Evolutionary conservation across 2,888 invertebrate genomes (phyloP), one percentile per base, ranked within the genome.

Genomic region (Eristalis arbustorum): DNA sequence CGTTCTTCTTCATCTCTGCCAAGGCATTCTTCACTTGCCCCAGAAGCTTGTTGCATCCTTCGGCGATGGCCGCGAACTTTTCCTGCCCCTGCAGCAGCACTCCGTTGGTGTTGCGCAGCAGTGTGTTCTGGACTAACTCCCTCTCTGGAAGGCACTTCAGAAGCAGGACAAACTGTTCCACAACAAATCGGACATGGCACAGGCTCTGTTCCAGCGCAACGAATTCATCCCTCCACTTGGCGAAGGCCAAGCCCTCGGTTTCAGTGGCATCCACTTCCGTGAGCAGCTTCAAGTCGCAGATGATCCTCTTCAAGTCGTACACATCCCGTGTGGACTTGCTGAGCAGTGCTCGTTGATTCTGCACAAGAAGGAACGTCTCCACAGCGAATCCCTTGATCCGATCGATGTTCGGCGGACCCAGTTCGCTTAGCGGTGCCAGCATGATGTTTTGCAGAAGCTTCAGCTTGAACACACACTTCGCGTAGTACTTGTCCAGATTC

Each of bases 361-460:
- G 95, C 0, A 95, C 95, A 64, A 96, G 90, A 85, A 95, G 93
- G 94, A 97, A 94, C 59, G 98, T 93, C 90, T 98, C 96, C 22
- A 95, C 95, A 0, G 97, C 94, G 91, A 96, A 98, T 64, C 99
- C 99, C 91, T 95, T 96, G 90, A 98, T 96, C 69, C 98, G 94
- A 89, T 98, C 98, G 68, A 97, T 95, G 89, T 97, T 97, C 67
- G 95, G 95, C 1, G 95, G 93, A 0, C 97, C 97, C 64, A 98
- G 92, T 89, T 98, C 98, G 89, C 95, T 94, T 31, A 96, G 95
- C 0, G 97, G 96, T 0, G 95, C 94, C 57, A 94, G 62, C 90
- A 93, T 91, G 2, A 91, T 90, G 69, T 92, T 93, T 67, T 91
- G 91, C 28, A 93, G 85, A 1, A 92, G 89, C 84, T 92, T 92